Percentiles rank a stretch among this genome's conserved stretches.
Evolutionary conservation across 1,140 invertebrate species (phyloP).

Genomic region (Trichogramma pretiosum): DNA sequence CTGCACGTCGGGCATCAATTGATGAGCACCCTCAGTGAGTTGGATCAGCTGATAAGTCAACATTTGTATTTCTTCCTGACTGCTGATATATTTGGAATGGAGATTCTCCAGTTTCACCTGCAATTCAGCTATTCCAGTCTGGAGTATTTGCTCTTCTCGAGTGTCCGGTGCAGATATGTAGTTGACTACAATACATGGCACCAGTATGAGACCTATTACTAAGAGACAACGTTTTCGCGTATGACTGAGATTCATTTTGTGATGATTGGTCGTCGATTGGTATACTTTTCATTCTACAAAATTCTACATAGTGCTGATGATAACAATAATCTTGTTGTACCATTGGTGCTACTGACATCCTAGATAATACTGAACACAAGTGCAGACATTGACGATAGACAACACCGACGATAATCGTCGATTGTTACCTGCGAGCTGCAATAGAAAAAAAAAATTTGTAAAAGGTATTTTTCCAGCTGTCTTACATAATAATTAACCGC

Average conservation of each 20-base stretch:
- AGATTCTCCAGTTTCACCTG: slow-evolving; percentile 51
- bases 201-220: slow-evolving; percentile 30
- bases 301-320: slow-evolving; percentile 27
- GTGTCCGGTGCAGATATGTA: slow-evolving; percentile 36
- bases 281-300: slow-evolving; percentile 17
- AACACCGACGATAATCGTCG: too few species aligned
- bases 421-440: too few species aligned
- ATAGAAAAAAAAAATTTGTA: too few species aligned
- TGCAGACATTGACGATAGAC: too few species aligned
- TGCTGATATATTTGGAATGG: slow-evolving; percentile 48
- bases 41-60: slow-evolving; percentile 37
- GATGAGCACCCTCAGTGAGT: slow-evolving; percentile 33
- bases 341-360: too few species aligned
- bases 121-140: slow-evolving; percentile 52
- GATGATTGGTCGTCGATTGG: slow-evolving; percentile 34
- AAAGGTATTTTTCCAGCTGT: too few species aligned
- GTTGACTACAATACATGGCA: slow-evolving; percentile 36
- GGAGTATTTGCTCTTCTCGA: slow-evolving; percentile 46
- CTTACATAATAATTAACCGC: too few species aligned
- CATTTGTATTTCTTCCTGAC: slow-evolving; percentile 45
- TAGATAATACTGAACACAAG: too few species aligned
- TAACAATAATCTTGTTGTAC: too few species aligned
- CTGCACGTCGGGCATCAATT: slow-evolving; percentile 38
- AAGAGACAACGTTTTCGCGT: slow-evolving; percentile 29
- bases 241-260: slow-evolving; percentile 31